Conservation (phyloP, 2,888 invertebrate genomes). For the Lepidocyrtoides sp. region DNA sequence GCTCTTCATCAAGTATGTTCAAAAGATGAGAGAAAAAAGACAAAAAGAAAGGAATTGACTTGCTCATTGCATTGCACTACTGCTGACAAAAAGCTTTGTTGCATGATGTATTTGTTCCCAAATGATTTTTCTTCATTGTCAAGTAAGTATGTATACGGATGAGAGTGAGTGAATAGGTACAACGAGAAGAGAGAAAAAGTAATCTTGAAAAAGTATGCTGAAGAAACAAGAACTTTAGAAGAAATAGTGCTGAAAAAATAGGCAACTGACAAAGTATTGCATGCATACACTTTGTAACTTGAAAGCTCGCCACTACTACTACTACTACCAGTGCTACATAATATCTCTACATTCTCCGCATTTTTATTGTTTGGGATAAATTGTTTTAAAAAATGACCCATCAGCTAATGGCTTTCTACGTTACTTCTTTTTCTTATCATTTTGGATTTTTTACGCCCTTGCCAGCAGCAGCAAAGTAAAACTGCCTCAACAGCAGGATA, state of each 20-base stretch:
- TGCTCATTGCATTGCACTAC: constrained; percentile 59
- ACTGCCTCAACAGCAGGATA: constrained; percentile 68
- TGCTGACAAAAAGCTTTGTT: constrained; percentile 1
- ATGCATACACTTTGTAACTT: too few relatives aligned
- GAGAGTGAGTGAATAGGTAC: neutral
- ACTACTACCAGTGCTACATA: too few relatives aligned
- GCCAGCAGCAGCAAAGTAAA: constrained; percentile 62
- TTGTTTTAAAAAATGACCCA: constrained; percentile 79
- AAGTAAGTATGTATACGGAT: neutral
- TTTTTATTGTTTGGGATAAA: constrained; percentile 78
- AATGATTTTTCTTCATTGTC: constrained; percentile 10
- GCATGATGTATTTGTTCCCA: neutral
- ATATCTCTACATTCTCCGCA: constrained; percentile 71
- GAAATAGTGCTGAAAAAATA: constrained; percentile 7
- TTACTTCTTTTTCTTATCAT: constrained; percentile 73
- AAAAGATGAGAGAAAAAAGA: constrained; percentile 48
- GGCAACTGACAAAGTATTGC: constrained; percentile 58
- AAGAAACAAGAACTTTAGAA: neutral
- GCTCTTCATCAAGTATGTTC: constrained; percentile 73
- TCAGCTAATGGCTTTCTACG: constrained; percentile 77
- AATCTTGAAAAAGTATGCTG: constrained; percentile 58
- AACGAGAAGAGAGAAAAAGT: constrained; percentile 48
- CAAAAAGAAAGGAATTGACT: constrained; percentile 66
- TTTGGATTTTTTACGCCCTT: constrained; percentile 77
- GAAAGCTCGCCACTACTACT: too few relatives aligned